These are phyloP conservation scores for Gymnothorax javanicus DNA, from an alignment of 2,797 vertebrate species.

Conservation along the genomic window DNA sequence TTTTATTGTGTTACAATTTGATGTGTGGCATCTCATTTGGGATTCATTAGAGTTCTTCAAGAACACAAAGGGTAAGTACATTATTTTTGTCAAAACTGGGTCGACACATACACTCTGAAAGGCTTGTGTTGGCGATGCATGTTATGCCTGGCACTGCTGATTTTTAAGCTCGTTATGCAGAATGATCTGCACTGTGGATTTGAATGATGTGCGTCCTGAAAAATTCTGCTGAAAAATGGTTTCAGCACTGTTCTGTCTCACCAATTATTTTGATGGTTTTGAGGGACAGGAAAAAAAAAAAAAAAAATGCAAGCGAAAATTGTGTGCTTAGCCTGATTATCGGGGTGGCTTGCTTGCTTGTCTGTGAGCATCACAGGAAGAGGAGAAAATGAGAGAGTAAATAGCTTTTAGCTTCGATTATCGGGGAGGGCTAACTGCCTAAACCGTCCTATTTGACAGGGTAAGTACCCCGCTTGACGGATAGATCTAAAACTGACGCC, in stretches of 20 bases:
- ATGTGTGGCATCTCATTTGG: no score
- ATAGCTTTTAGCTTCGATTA: constrained; percentile 32
- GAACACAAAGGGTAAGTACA: no score
- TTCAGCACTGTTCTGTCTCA: not conserved
- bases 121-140: no score
- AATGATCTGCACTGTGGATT: not conserved
- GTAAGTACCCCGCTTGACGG: constrained; percentile 33
- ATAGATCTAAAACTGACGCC: constrained; percentile 26
- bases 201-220: not conserved
- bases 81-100: no score
- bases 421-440: constrained; percentile 32
- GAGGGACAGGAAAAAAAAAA: constrained; percentile 6
- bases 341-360: constrained; percentile 5
- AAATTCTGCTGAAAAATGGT: not conserved
- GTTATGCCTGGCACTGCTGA: no score
- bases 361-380: not conserved
- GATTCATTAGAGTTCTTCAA: no score
- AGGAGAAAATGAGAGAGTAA: constrained; percentile 25
- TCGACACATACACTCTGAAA: no score
- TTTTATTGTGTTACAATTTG: no score
- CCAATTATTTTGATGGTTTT: not conserved
- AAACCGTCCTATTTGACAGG: constrained; percentile 39
- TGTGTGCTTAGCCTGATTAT: not conserved
- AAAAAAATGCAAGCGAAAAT: not conserved
- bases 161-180: not conserved